These are phyloP conservation scores for Prionailurus viverrinus DNA, from an alignment of 2,113 vertebrate species.

Conservation along the genomic window DNA sequence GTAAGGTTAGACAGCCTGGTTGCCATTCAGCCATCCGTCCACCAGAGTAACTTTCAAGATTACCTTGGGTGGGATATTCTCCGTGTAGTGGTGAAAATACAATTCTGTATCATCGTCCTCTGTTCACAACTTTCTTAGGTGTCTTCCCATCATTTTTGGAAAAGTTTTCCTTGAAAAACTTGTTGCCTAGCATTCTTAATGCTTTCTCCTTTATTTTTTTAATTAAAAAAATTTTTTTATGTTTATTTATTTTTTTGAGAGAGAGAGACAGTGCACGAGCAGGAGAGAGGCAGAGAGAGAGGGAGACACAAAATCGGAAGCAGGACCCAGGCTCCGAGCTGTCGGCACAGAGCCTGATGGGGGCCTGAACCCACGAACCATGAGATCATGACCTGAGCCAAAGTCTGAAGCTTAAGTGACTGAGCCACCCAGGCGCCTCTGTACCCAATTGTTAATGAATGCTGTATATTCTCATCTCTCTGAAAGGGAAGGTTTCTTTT, in stretches of 20 bases:
- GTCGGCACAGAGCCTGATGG: no score
- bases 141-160: slow-evolving; percentile 19
- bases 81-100: neutral
- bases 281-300: no score
- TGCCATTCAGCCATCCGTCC: neutral
- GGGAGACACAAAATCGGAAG: no score
- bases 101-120: neutral
- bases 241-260: no score
- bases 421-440: no score
- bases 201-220: neutral
- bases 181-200: neutral
- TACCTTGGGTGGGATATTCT: neutral
- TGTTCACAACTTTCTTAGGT: neutral
- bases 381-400: no score
- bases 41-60: neutral
- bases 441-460: neutral
- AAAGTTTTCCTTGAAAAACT: slow-evolving; percentile 10
- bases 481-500: neutral
- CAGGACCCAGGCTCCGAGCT: no score
- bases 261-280: no score
- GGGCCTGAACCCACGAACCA: no score
- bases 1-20: neutral
- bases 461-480: neutral
- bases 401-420: no score
- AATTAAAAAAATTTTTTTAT: no score